phyloP scores from a whole-genome alignment of 2,113 vertebrate species.

The Tor tambroides region DNA sequence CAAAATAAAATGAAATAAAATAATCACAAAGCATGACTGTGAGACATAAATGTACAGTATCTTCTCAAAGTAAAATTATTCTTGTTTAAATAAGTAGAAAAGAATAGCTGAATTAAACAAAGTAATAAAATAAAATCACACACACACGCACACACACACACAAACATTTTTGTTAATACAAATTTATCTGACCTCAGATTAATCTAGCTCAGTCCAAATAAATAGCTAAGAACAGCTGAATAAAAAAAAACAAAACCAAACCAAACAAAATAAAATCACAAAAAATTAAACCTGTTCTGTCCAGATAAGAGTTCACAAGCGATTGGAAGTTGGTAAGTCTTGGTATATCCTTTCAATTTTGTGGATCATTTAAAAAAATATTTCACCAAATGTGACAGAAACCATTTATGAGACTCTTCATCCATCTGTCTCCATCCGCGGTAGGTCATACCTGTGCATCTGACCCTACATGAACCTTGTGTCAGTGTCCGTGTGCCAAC shows the following conservation, averaged over 20 bases:
- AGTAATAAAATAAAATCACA: neutral
- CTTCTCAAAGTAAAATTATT: neutral
- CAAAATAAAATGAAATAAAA: too few relatives aligned
- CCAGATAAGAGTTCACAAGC: too few relatives aligned
- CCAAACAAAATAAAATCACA: neutral
- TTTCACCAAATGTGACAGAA: neutral
- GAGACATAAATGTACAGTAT: neutral
- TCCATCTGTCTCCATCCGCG: conserved; percentile 36
- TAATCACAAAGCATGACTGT: neutral
- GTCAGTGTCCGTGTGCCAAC: conserved; percentile 42
- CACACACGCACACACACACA: too few relatives aligned
- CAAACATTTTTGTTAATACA: too few relatives aligned
- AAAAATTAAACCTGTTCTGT: neutral
- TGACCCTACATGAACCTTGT: conserved; percentile 37
- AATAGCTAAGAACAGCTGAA: neutral
- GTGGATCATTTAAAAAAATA: neutral
- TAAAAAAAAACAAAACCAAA: too few relatives aligned
- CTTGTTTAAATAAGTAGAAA: neutral
- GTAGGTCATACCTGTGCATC: conserved; percentile 39
- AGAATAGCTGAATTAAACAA: neutral
- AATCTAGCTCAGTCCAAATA: neutral
- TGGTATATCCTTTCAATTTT: neutral
- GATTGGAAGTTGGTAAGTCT: neutral
- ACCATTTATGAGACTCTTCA: neutral
- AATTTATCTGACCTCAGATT: neutral